Base-by-base conservation (phyloP, 2,113 vertebrate genomes). In the Mormyrus lacerda region DNA sequence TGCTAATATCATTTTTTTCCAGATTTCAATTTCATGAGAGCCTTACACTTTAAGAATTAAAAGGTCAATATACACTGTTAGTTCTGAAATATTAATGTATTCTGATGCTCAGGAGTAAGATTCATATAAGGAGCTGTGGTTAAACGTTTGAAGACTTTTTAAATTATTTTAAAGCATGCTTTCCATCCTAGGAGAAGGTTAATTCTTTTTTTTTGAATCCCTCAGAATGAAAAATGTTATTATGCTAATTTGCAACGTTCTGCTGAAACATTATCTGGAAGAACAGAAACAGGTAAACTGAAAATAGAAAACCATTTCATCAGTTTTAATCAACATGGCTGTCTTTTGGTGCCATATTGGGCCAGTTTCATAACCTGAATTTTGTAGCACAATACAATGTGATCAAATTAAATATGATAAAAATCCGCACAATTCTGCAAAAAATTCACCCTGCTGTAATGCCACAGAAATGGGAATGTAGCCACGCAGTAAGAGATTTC, bases 401-500 rank as follows among this genome's bases (percentile, higher is more conserved):
- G 69, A 76, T 76, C 27, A 39, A 79, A 79, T 79, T 39, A 79
- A 79, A 79, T 69, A 69, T 31, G 15, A 79, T 76, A 79, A 79
- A 76, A 79, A 79, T 79, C 35, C 31, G 42, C 73, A 42, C 35
- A 79, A 42, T 39, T 79, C 35, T 79, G 73, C 13, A 7, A 79
- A 7, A 79, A 42, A 79, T 79, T 79, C 73, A 19, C 73, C 15
- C 35, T 21, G 31, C 35, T 79, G 13, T 17, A 79, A n/a, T 19
- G 35, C 87, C 89, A 87, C 88, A 90, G 87, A 90, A 90, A 91
- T 90, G 76, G 89, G 91, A 90, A 79, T 79, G 73, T 39, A 79
- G 17, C 15, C 73, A 19, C 35, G 1, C 17, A 39, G 4, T 79
- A 39, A 42, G 15, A 79, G 73, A 79, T 79, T 79, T 79, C 17